These are phyloP conservation scores for Salticus scenicus DNA, from an alignment of 2,888 invertebrate genomes.

Conservation along the genomic window DNA sequence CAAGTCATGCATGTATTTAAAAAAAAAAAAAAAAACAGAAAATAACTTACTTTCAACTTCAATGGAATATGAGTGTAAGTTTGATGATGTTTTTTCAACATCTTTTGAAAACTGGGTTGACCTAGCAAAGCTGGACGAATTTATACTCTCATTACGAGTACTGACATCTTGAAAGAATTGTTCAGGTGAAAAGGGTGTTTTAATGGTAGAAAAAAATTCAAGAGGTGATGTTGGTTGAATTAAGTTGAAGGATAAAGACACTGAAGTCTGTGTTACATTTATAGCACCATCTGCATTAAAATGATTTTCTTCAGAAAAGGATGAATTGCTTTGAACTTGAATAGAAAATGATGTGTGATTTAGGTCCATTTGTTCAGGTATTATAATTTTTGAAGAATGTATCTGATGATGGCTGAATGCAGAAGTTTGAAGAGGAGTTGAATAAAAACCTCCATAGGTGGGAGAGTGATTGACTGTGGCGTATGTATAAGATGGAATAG, in stretches of 20 bases:
- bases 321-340: neutral
- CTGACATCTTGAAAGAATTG: constrained; percentile 16
- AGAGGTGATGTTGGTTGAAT: neutral
- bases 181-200: constrained; percentile 18
- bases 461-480: neutral
- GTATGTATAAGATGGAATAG: neutral
- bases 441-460: neutral
- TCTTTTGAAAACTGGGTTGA: constrained; percentile 20
- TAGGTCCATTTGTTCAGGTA: neutral
- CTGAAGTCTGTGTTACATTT: constrained; percentile 32
- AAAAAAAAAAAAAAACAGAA: too few relatives aligned
- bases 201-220: constrained; percentile 14
- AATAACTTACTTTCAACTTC: too few relatives aligned
- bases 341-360: neutral
- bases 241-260: constrained; percentile 7
- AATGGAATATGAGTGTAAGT: too few relatives aligned
- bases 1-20: too few relatives aligned
- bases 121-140: neutral
- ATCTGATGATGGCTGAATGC: neutral
- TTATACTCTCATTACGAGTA: constrained; percentile 14
- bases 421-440: neutral
- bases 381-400: neutral
- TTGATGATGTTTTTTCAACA: too few relatives aligned
- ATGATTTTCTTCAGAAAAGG: neutral
- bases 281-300: neutral